phyloP scores from a whole-genome alignment of 2,888 invertebrate species.

The Oxyscelio sp. region DNA sequence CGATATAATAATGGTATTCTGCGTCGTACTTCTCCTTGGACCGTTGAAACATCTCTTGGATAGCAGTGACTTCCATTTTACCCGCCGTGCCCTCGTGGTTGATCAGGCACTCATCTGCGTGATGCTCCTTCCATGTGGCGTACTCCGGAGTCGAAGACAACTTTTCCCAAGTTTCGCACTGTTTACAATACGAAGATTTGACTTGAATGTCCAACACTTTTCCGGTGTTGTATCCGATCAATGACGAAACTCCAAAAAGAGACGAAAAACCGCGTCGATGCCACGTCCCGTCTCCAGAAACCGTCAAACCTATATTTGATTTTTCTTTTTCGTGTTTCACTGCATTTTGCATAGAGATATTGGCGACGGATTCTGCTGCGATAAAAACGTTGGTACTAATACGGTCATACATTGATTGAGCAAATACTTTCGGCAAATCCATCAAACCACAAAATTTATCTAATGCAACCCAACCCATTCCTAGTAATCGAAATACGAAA shows the following conservation, averaged over 20 bases:
- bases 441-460: conserved; percentile 20
- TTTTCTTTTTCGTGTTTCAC: conserved; percentile 15
- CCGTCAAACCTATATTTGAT: conserved; percentile 45
- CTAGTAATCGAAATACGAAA: conserved; percentile 19
- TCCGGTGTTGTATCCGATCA: conserved; percentile 74
- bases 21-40: conserved; percentile 13
- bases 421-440: conserved; percentile 15
- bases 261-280: not conserved
- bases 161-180: conserved; percentile 18
- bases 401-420: conserved; percentile 15
- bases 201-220: not conserved
- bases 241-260: conserved; percentile 39
- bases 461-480: conserved; percentile 7
- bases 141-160: not conserved
- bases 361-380: conserved; percentile 1
- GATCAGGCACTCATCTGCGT: not conserved
- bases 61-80: conserved; percentile 6
- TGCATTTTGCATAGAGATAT: conserved; percentile 13
- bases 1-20: conserved; percentile 9
- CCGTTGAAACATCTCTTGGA: conserved; percentile 11
- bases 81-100: conserved; percentile 18
- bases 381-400: conserved; percentile 13
- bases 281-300: conserved; percentile 46
- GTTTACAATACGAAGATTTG: conserved; percentile 23
- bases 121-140: not conserved